phyloP scores from a whole-genome alignment of 2,113 vertebrate genomes.

The Opisthocomus hoazin region DNA sequence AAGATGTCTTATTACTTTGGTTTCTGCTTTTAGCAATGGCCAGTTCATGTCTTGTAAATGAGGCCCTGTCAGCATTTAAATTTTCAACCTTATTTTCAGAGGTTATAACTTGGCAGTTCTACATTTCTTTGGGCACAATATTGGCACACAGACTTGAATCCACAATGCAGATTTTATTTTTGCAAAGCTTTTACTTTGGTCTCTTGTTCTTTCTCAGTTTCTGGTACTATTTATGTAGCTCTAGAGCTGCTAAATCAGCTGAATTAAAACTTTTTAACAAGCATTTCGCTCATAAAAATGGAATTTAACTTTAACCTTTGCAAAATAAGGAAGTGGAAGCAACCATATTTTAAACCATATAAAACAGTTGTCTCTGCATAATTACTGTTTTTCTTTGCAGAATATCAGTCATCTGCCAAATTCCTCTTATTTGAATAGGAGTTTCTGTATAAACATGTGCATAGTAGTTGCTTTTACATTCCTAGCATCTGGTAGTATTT shows the following conservation, averaged over 20 bases:
- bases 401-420: not conserved
- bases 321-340: not conserved
- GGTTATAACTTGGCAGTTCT: not conserved
- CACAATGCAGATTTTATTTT: not conserved
- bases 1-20: not conserved
- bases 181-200: not conserved
- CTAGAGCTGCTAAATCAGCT: constrained; percentile 9
- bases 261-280: not conserved
- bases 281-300: not conserved
- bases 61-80: not conserved
- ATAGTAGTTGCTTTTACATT: not conserved
- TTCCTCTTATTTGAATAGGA: not conserved
- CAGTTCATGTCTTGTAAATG: not conserved
- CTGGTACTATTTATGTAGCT: not conserved
- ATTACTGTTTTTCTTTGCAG: not conserved
- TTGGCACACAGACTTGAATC: not conserved
- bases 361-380: not conserved
- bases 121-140: not conserved
- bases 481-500: constrained; percentile 4
- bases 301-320: not conserved
- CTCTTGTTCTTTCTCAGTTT: not conserved
- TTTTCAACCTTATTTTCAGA: constrained; percentile 6
- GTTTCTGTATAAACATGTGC: not conserved
- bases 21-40: not conserved
- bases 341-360: not conserved